These are phyloP conservation scores for Drosophila parabipectinata DNA, from an alignment of 1,140 invertebrate species.

Conservation along the genomic window DNA sequence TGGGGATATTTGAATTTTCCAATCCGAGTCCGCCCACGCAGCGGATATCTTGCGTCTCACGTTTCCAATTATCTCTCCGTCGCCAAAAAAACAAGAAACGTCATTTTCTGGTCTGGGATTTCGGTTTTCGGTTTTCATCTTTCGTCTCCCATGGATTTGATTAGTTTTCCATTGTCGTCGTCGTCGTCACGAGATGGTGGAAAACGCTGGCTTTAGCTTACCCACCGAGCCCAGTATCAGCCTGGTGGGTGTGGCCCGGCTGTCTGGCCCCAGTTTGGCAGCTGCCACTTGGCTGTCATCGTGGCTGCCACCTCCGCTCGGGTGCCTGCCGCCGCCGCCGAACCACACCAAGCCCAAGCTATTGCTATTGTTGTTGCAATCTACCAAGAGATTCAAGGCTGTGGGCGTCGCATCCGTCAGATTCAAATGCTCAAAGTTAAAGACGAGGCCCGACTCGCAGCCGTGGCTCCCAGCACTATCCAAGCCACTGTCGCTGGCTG, in stretches of 20 bases:
- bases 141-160: conserved; percentile 20
- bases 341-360: conserved; percentile 79
- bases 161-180: conserved; percentile 50
- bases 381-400: conserved; percentile 66
- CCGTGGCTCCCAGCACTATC: conserved; percentile 76
- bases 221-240: conserved; percentile 72
- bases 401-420: conserved; percentile 74
- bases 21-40: conserved; percentile 54
- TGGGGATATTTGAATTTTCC: conserved; percentile 51
- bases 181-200: conserved; percentile 74
- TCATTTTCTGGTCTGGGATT: conserved; percentile 24
- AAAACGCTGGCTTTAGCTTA: conserved; percentile 77
- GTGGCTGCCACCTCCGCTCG: conserved; percentile 45
- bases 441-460: conserved; percentile 73
- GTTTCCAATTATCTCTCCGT: conserved; percentile 54
- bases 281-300: conserved; percentile 65
- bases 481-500: conserved; percentile 71
- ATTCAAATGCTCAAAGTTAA: conserved; percentile 82
- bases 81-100: conserved; percentile 14
- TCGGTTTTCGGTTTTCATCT: background rate
- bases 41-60: conserved; percentile 16
- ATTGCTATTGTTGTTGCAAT: conserved; percentile 77
- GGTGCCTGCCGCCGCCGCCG: conserved; percentile 15
- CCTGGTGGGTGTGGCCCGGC: conserved; percentile 68
- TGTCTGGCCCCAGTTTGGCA: conserved; percentile 62